Base-by-base conservation (phyloP, 1,140 invertebrate species). In the Ephestia elutella region DNA sequence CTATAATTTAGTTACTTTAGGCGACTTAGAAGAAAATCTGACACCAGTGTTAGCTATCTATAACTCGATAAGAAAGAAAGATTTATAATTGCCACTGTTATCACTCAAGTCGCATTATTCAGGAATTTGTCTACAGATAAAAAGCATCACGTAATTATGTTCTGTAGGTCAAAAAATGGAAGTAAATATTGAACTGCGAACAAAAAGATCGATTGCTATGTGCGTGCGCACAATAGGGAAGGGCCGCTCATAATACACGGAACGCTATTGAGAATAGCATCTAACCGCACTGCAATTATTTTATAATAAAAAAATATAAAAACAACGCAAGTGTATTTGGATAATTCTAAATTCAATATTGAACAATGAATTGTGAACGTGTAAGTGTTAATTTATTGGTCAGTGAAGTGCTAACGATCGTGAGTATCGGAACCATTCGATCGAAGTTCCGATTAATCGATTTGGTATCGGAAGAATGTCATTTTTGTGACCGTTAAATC, bases 401-500 rank as follows among this genome's bases (percentile, higher is more conserved):
- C 15, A 20, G 51, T 54, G 51, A 54, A 56, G 38, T 44, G 38
- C 5, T 4, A 44, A 25, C 13, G 10, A n/a, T n/a, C n/a, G n/a
- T n/a, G 8, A 1, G 32, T 35, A 9, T 35, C 19, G 49, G 18
- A 49, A 11, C 48, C 1, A 20, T 50, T 57, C 56, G 7, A 57
- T 57, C 25, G 49, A 51, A 54, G 58, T 54, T 38, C 32, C 32
- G 15, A 32, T 28, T 25, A 50, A 35, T 49, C 53, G 25, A 55
- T 54, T 28, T 54, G 57, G 56, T 66, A 63, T 75, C 66, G 70
- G 72, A 75, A 78, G 70, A 76, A 73, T 75, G 67, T 78, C 65
- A 70, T 60, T 53, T 59, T 62, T 58, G 58, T 55, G 66, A 74
- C 78, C 68, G 77, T 80, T 79, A 79, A 85, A 74, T 73, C 66